Percentiles rank a stretch among this genome's conserved stretches.
phyloP scores from a whole-genome alignment of 2,888 invertebrate genomes.

The Corythucha ciliata region DNA sequence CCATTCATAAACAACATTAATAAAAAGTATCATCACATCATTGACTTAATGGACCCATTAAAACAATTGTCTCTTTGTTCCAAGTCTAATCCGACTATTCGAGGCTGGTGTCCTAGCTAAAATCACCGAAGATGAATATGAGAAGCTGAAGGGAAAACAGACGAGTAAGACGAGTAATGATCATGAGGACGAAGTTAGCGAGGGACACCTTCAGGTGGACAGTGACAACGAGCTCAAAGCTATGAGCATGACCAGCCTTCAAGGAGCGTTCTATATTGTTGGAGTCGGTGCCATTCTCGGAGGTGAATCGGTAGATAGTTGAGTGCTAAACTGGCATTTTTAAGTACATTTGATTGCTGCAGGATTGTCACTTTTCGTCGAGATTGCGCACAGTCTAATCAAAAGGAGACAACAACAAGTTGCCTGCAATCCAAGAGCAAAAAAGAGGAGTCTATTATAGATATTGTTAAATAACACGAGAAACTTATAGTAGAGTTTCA shows the following conservation, averaged over 20 bases:
- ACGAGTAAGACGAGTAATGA: neutral
- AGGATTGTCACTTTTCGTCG: no score
- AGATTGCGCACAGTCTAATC: no score
- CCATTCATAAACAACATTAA: constrained; percentile 65
- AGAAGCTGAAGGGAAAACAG: constrained; percentile 50
- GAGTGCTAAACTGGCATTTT: no score
- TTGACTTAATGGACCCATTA: neutral
- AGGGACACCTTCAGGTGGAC: constrained; percentile 31
- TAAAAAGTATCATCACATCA: constrained; percentile 49
- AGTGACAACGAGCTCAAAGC: constrained; percentile 43
- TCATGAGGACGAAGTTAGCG: constrained; percentile 22
- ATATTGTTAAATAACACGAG: no score
- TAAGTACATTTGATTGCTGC: no score
- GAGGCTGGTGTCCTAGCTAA: constrained; percentile 67
- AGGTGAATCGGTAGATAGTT: constrained; percentile 44
- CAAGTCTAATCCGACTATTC: constrained; percentile 61
- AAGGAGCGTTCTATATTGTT: constrained; percentile 62
- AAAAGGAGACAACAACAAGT: no score
- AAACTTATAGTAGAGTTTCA: no score
- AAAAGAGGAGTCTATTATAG: no score
- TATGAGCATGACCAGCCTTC: constrained; percentile 59
- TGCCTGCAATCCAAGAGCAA: no score
- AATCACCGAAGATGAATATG: constrained; percentile 67
- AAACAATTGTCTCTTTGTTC: neutral
- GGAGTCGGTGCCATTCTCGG: constrained; percentile 54